Percentiles rank a stretch among this genome's conserved stretches.
phyloP scores from a whole-genome alignment of 2,888 invertebrate species.

The Mythimna loreyi region DNA sequence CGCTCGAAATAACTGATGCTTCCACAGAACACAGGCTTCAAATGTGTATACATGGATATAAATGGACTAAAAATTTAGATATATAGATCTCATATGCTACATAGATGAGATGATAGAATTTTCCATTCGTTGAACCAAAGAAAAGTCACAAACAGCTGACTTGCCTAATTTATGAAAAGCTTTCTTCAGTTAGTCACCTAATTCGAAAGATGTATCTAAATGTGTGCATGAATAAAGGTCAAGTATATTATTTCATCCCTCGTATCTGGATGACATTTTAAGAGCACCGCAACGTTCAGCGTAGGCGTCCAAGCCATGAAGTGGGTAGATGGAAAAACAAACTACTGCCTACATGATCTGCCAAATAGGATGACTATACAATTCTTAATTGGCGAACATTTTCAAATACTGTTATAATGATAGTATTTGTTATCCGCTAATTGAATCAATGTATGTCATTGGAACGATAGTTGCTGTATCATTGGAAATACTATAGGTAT shows the following conservation, averaged over 20 bases:
- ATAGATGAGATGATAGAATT: not conserved
- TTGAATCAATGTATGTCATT: slow-evolving; percentile 30
- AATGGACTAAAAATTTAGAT: not conserved
- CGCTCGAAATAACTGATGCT: not conserved
- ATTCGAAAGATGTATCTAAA: not conserved
- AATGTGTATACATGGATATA: not conserved
- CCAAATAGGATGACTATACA: slow-evolving; percentile 14
- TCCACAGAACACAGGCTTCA: not conserved
- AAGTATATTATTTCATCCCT: slow-evolving; percentile 20
- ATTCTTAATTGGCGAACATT: slow-evolving; percentile 29
- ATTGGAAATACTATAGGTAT: slow-evolving; percentile 19
- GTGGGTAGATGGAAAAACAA: slow-evolving; percentile 5
- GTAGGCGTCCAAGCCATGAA: not conserved
- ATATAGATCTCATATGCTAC: not conserved
- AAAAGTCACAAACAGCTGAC: not conserved
- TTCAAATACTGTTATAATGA: slow-evolving; percentile 29
- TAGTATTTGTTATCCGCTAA: slow-evolving; percentile 33
- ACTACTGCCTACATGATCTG: not conserved
- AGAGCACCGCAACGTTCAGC: not conserved
- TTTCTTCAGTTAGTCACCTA: not conserved
- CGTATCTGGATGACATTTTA: slow-evolving; percentile 5
- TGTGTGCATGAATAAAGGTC: slow-evolving; percentile 23
- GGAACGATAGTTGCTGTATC: slow-evolving; percentile 37
- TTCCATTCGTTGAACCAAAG: not conserved
- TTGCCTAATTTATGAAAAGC: not conserved